Base-by-base conservation (phyloP, 2,888 invertebrate genomes). In the Cenopis cana region DNA sequence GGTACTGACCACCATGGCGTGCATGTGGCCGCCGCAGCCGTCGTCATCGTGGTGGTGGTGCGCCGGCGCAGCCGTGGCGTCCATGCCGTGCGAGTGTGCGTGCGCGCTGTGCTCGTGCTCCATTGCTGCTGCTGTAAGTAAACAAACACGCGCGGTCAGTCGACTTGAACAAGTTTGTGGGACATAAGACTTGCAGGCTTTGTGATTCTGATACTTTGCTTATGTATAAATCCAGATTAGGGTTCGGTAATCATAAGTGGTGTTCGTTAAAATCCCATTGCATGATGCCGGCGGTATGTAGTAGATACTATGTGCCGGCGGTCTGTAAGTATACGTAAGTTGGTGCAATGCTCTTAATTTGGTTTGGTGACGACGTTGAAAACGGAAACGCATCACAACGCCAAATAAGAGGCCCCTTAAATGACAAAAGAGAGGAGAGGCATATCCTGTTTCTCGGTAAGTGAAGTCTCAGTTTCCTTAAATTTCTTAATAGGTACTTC, bases 1-100 rank as follows among this genome's bases (percentile, higher is more conserved):
- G 14, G 10, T 72, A 81, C 86, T 76, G 14, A 87, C 89, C 84
- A 88, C 89, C 90, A 91, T 90, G 54, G 85, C 81, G 75, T 91
- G 90, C 62, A 62, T 62, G 14, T 79, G 74, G 52, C 73, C 73
- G 55, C 62, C 46, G 74, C 79, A 78, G 20, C 70, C 76, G 60
- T 75, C 78, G 69, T 79, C 78, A 75, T 83, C 81, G 72, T 79
- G 77, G 14, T 77, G 81, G 71, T 78, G 76, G 60, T 76, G 77
- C 74, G 79, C 50, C 69, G 74, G 76, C 69, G 73, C 69, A 5
- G 59, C 20, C n/a, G 72, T 76, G n/a, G 72, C 76, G 55, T 68
- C 59, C 50, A 71, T 59, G 55, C 52, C 41, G 36, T 74, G 73
- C 49, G 41, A 36, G 61, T 67, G 64, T 33, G 56, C 52, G 36